Evolutionary conservation across 1,140 invertebrate species (phyloP).

Genomic region (Drosophila sproati): DNA sequence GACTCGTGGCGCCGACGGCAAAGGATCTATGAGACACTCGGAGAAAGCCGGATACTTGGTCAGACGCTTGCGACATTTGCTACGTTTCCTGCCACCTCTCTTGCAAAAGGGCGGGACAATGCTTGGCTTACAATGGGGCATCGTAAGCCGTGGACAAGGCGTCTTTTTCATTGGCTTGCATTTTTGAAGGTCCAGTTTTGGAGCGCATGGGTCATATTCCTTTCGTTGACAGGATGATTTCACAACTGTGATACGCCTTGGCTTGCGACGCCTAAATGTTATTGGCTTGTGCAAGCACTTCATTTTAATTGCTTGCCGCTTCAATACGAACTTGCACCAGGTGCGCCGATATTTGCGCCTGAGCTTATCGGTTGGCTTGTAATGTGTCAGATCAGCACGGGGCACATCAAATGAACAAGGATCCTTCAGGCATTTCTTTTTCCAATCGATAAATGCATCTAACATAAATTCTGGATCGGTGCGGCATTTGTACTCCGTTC

Average conservation of each 20-base stretch:
- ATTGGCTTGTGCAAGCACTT: conserved; percentile 21
- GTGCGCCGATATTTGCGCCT: conserved; percentile 54
- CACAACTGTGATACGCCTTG: neutral
- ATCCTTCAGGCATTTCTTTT: conserved; percentile 17
- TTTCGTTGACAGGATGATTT: neutral
- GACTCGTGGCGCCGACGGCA: conserved; percentile 30
- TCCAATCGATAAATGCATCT: conserved; percentile 20
- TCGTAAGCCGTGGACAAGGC: conserved; percentile 21
- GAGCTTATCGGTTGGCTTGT: conserved; percentile 51
- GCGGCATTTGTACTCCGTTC: conserved; percentile 62
- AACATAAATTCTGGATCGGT: conserved; percentile 52
- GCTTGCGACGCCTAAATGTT: neutral
- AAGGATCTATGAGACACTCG: conserved; percentile 52
- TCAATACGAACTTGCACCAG: conserved; percentile 53
- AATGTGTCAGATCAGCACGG: conserved; percentile 25
- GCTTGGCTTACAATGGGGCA: conserved; percentile 25
- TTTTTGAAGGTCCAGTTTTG: neutral
- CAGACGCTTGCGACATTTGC: conserved; percentile 25
- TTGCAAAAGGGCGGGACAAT: conserved; percentile 32
- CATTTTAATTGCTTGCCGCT: conserved; percentile 36
- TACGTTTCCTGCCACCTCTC: neutral
- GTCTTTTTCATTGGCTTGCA: conserved; percentile 1
- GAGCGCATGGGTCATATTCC: neutral
- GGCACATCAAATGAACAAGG: conserved; percentile 29
- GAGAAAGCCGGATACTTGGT: conserved; percentile 69